phyloP scores from a whole-genome alignment of 2,888 invertebrate genomes.

The Apamea epomidion region DNA sequence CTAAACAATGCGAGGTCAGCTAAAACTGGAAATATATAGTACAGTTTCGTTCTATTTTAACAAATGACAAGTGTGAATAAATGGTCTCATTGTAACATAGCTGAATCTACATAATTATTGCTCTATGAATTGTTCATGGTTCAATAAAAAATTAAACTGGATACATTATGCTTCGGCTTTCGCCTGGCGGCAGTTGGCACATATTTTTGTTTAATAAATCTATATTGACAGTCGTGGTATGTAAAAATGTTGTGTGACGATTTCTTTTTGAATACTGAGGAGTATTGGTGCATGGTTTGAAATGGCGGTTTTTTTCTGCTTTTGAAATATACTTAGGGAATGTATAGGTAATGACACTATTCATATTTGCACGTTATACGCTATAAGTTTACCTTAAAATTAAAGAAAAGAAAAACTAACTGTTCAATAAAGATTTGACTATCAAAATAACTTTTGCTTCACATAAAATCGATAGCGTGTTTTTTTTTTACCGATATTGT shows the following conservation, averaged over 20 bases:
- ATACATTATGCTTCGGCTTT: conserved; percentile 45
- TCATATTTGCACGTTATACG: neutral
- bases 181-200: conserved; percentile 52
- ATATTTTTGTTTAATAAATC: conserved; percentile 61
- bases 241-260: conserved; percentile 18
- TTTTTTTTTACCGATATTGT: neutral
- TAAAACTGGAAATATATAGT: neutral
- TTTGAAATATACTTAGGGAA: neutral
- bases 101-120: conserved; percentile 63
- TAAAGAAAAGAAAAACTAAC: neutral
- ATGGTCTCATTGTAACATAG: conserved; percentile 64
- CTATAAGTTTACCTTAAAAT: neutral
- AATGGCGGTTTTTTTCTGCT: neutral
- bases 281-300: neutral
- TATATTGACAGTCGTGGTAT: conserved; percentile 34
- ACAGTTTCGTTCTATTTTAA: conserved; percentile 39
- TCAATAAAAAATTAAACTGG: conserved; percentile 56
- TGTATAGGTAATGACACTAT: neutral
- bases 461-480: neutral
- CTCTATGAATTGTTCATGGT: conserved; percentile 61
- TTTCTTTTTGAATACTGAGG: conserved; percentile 22
- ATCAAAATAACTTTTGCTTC: neutral
- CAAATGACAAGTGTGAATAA: conserved; percentile 65
- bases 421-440: neutral
- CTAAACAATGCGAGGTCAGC: neutral